A percentile compares a stretch with the other conserved stretches of the same genome.
Conservation (phyloP, 2,113 vertebrate species). For the Cyphomyrus discorhynchus region DNA sequence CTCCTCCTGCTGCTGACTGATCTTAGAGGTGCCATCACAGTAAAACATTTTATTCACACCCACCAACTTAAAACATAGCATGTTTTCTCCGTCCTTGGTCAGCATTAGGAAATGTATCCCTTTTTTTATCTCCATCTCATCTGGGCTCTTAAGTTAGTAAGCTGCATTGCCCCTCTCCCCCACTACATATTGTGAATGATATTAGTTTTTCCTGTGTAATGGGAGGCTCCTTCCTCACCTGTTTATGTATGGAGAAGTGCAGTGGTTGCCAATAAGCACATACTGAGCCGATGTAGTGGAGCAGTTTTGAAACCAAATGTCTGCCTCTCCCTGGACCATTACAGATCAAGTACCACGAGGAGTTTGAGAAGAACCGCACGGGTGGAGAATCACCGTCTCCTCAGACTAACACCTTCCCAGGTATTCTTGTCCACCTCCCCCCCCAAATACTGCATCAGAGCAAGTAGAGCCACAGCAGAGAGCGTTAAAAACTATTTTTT, state of each 20-base stretch:
- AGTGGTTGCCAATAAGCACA: not conserved
- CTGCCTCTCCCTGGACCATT: not conserved
- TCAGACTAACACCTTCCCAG: slow-evolving; percentile 53
- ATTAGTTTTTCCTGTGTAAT: not conserved
- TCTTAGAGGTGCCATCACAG: not conserved
- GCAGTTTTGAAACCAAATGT: not conserved
- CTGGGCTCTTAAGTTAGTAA: not conserved
- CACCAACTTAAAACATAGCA: not conserved
- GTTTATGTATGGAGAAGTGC: not conserved
- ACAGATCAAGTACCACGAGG: slow-evolving; percentile 94
- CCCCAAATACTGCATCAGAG: not conserved
- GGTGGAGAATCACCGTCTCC: slow-evolving; percentile 59
- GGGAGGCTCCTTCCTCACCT: not conserved
- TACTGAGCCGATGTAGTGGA: not conserved
- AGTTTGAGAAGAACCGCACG: slow-evolving; percentile 84
- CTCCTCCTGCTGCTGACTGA: not conserved
- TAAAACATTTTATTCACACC: not conserved
- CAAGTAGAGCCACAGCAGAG: not conserved
- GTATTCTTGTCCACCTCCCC: slow-evolving; percentile 31
- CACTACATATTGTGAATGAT: not conserved
- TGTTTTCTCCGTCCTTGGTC: not conserved
- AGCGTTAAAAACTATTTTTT: not conserved
- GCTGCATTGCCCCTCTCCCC: not conserved
- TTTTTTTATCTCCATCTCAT: not conserved
- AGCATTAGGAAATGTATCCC: not conserved